A percentile compares a stretch with the other conserved stretches of the same genome.
Conservation (phyloP, 2,888 invertebrate species). For the Villa cingulata region DNA sequence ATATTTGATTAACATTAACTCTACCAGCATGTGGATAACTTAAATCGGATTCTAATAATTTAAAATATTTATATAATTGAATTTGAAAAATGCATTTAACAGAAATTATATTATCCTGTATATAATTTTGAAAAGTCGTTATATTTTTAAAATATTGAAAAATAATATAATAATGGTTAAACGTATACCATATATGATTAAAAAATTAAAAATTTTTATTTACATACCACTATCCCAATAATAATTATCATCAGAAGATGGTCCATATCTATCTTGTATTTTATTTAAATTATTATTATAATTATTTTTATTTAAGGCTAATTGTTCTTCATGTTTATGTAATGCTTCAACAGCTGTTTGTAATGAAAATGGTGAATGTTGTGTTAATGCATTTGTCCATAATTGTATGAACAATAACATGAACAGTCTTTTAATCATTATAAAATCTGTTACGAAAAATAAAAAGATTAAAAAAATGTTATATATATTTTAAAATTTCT, state of each 20-base stretch:
- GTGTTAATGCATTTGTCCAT: slow-evolving; percentile 13
- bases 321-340: slow-evolving; percentile 28
- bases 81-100: no score
- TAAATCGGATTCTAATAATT: not conserved
- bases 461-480: no score
- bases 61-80: not conserved
- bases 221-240: slow-evolving; percentile 32
- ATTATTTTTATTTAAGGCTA: slow-evolving; percentile 20
- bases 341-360: slow-evolving; percentile 35
- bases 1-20: slow-evolving; percentile 29
- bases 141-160: no score
- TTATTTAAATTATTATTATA: slow-evolving; percentile 9
- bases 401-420: slow-evolving; percentile 14
- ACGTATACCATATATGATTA: no score
- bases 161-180: no score
- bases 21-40: slow-evolving; percentile 17
- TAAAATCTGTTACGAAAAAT: no score
- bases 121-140: no score
- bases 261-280: slow-evolving; percentile 8
- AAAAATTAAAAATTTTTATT: no score
- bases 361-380: slow-evolving; percentile 27
- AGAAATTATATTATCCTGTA: no score
- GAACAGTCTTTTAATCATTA: slow-evolving; percentile 16
- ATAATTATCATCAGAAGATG: slow-evolving; percentile 22
- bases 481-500: no score